These are phyloP conservation scores for Polypterus bichir DNA, from an alignment of 2,113 vertebrate species.

Conservation along the genomic window DNA sequence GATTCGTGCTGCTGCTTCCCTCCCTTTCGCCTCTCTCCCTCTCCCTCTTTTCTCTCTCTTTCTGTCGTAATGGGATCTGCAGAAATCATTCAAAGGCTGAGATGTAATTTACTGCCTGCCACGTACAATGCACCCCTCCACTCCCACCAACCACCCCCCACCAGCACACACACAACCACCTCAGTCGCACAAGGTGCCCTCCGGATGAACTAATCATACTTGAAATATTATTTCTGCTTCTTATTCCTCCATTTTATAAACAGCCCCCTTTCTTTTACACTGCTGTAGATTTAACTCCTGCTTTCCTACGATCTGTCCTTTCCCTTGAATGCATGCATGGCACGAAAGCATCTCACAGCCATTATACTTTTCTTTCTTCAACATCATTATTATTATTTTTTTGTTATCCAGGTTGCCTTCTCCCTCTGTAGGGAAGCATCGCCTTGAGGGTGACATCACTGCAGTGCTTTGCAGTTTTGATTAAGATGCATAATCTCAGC, in stretches of 20 bases:
- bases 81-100: slow-evolving; percentile 76
- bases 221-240: slow-evolving; percentile 79
- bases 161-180: slow-evolving; percentile 17
- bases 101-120: slow-evolving; percentile 71
- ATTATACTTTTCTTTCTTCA: too few relatives aligned
- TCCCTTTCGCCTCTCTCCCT: slow-evolving; percentile 37
- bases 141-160: slow-evolving; percentile 16
- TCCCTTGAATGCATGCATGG: background rate
- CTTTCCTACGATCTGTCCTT: slow-evolving; percentile 33
- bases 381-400: too few relatives aligned
- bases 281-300: slow-evolving; percentile 60
- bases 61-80: slow-evolving; percentile 67
- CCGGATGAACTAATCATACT: slow-evolving; percentile 70
- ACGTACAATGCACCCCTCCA: slow-evolving; percentile 56
- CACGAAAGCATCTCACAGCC: too few relatives aligned
- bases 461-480: too few relatives aligned
- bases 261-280: slow-evolving; percentile 54
- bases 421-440: too few relatives aligned
- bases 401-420: too few relatives aligned
- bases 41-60: slow-evolving; percentile 30
- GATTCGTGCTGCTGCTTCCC: slow-evolving; percentile 62
- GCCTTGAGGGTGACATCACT: too few relatives aligned
- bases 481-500: too few relatives aligned
- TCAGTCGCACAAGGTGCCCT: slow-evolving; percentile 62
- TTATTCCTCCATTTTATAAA: slow-evolving; percentile 68